phyloP scores from a whole-genome alignment of 2,797 vertebrate genomes.

The Uromys caudimaculatus region DNA sequence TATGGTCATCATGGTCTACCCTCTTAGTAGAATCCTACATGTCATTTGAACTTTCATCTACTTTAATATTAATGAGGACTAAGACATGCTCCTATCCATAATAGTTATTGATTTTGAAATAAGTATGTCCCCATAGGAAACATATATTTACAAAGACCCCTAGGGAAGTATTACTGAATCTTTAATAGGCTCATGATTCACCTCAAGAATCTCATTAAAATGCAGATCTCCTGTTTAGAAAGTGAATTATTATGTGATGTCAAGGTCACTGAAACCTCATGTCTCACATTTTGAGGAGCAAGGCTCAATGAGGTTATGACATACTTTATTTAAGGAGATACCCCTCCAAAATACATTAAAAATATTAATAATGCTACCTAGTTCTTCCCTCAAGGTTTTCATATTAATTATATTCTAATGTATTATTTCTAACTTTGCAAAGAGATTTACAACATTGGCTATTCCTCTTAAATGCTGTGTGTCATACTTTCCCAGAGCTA shows the following conservation, averaged over 20 bases:
- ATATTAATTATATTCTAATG: not conserved
- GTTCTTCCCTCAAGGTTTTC: not conserved
- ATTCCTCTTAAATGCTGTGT: not conserved
- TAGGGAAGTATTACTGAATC: not conserved
- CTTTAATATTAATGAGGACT: not conserved
- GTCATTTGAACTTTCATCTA: not conserved
- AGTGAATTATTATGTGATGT: not conserved
- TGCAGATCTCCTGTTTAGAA: constrained; percentile 3
- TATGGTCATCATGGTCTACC: not conserved
- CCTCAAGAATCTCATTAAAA: constrained; percentile 42
- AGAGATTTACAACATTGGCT: not conserved
- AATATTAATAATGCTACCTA: not conserved
- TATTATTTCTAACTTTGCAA: constrained; percentile 23
- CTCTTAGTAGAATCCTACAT: constrained; percentile 10
- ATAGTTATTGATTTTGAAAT: not conserved
- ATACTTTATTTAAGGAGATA: not conserved
- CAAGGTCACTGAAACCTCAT: not conserved
- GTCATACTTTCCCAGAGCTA: not conserved
- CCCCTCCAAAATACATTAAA: not conserved
- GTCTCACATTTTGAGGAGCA: not conserved
- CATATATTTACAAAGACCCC: constrained; percentile 34
- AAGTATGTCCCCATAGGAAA: not conserved
- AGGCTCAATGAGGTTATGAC: not conserved
- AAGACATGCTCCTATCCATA: not conserved
- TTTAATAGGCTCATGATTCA: constrained; percentile 42